These are phyloP conservation scores for Drosophila arizonae DNA, from an alignment of 1,140 invertebrate species.

Conservation along the genomic window DNA sequence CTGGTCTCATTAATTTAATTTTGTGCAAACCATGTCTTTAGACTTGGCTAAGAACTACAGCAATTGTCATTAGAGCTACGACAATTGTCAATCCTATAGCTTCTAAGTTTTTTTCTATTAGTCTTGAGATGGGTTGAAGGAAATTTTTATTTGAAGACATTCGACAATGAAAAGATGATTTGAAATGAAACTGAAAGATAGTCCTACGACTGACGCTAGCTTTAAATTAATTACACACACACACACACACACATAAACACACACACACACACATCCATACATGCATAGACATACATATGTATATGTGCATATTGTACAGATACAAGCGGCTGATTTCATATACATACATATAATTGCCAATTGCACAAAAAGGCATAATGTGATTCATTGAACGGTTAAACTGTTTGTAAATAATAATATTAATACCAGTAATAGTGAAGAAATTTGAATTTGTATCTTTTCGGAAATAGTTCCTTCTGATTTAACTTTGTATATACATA, in stretches of 20 bases:
- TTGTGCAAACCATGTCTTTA: neutral
- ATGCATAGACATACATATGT: slow-evolving; percentile 22
- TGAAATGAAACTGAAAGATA: slow-evolving; percentile 22
- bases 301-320: slow-evolving; percentile 6
- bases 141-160: slow-evolving; percentile 18
- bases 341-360: slow-evolving; percentile 3
- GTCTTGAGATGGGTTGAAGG: slow-evolving; percentile 24
- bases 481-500: slow-evolving; percentile 12
- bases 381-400: slow-evolving; percentile 44
- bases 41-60: neutral
- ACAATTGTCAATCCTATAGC: slow-evolving; percentile 15
- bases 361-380: slow-evolving; percentile 37
- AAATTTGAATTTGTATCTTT: slow-evolving; percentile 12
- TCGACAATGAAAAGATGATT: slow-evolving; percentile 2
- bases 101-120: slow-evolving; percentile 14
- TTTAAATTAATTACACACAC: slow-evolving; percentile 40
- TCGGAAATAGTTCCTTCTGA: slow-evolving; percentile 33
- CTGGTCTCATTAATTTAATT: slow-evolving; percentile 52
- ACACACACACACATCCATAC: neutral
- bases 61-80: slow-evolving; percentile 1
- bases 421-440: slow-evolving; percentile 10
- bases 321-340: slow-evolving; percentile 4
- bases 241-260: slow-evolving; percentile 28
- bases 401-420: slow-evolving; percentile 43
- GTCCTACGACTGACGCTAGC: slow-evolving; percentile 54